Evolutionary conservation across 2,888 invertebrate genomes (phyloP), one percentile per base, ranked within the genome.

Genomic region (Drosophila quinaria): DNA sequence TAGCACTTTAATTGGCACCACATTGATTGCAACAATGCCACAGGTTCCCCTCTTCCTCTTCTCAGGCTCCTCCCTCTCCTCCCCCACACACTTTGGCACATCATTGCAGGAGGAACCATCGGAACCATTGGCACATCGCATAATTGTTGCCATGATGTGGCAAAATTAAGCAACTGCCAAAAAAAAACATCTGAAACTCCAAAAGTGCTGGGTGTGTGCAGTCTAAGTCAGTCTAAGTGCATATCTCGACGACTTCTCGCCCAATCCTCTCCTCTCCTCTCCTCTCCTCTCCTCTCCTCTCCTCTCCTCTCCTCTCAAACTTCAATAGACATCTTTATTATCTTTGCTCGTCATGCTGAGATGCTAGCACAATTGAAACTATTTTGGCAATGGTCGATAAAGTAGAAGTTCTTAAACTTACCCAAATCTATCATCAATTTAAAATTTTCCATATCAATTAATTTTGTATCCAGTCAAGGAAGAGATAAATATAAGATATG

Each of bases 1-100:
- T 85, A 87, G 87, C 80, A 69, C 49, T 85, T 79, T 85, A 85
- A 85, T 85, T 85, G 87, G 86, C 82, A 87, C 39, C 80, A 69
- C 62, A 69, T 59, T 33, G 44, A 46, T 77, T 63, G 67, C 78
- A 75, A 79, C 74, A 75, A 74, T 74, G 60, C 49, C 54, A 37
- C 42, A 37, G 15, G 13, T 19, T 1, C 17, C 19, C 22, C 4
- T 22, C 22, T 22, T 35, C 25, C 8, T 2, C 46, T 29, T 8
- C 29, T 29, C 29, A 29, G 29, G n/a, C 6, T 8, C 19, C 17
- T 13, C 8, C 35, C 15, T 13, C 15, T 0, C 6, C 19, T 4
- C 31, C 15, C 44, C 17, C 13, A 3, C 35, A n/a, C 13, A 15
- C 22, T 11, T 39, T 22, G 29, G 37, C 50, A 44, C 41, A n/a